These are phyloP conservation scores for Augochlorella aurata DNA, from an alignment of 2,888 invertebrate genomes.

Conservation along the genomic window DNA sequence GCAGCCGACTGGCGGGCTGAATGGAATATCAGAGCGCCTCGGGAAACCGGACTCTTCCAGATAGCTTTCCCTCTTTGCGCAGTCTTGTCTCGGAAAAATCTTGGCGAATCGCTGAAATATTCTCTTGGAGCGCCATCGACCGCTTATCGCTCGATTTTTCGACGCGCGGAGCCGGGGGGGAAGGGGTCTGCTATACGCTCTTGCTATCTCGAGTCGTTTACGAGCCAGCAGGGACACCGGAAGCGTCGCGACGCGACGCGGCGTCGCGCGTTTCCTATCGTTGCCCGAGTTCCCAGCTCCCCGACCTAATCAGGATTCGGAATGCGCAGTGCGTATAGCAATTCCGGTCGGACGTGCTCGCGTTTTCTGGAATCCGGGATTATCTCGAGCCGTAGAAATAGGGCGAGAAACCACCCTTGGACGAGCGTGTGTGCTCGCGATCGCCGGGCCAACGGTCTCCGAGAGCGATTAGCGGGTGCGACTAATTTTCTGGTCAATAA, in stretches of 20 bases:
- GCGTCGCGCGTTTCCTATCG: slow-evolving; percentile 1
- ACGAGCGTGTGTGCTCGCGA: background rate
- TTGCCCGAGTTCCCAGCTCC: background rate
- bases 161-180: background rate
- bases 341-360: background rate
- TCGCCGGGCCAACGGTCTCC: background rate
- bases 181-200: background rate
- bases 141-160: background rate
- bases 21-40: slow-evolving; percentile 12
- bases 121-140: background rate
- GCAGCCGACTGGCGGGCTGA: slow-evolving; percentile 6
- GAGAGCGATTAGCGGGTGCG: background rate
- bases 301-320: slow-evolving; percentile 4
- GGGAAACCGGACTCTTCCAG: background rate
- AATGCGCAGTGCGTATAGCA: slow-evolving; percentile 6
- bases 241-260: background rate
- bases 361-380: no score
- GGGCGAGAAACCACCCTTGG: no score
- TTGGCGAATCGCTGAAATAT: background rate
- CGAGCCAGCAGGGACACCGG: slow-evolving; percentile 12
- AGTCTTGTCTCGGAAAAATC: background rate
- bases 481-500: background rate
- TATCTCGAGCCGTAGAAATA: no score
- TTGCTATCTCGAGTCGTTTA: slow-evolving; percentile 11
- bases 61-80: background rate